Conservation (phyloP, 2,888 invertebrate species). For the Oscheius sp. region DNA sequence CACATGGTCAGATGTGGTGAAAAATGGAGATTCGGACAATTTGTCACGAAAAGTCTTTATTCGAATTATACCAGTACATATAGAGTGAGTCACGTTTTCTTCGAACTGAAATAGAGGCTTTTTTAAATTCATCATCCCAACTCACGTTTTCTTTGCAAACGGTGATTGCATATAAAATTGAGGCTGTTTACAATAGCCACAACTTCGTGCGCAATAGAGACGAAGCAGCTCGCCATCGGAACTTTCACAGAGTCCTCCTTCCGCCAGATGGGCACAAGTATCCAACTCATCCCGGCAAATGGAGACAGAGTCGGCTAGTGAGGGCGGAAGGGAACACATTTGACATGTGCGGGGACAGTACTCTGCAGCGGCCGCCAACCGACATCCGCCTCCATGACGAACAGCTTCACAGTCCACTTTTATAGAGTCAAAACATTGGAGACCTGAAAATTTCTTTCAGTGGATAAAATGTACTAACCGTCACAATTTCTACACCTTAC, state of each 20-base stretch:
- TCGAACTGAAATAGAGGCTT: neutral
- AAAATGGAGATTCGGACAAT: neutral
- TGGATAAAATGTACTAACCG: slow-evolving; percentile 32
- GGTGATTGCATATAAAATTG: slow-evolving; percentile 45
- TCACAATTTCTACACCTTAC: slow-evolving; percentile 60
- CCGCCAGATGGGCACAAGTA: slow-evolving; percentile 53
- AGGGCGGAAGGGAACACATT: slow-evolving; percentile 50
- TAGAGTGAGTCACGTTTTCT: neutral
- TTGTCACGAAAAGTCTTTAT: slow-evolving; percentile 5
- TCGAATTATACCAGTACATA: neutral
- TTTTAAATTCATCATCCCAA: neutral
- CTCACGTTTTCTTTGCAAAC: slow-evolving; percentile 1
- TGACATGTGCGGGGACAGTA: slow-evolving; percentile 59
- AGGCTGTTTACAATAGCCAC: slow-evolving; percentile 57
- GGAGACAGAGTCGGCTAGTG: slow-evolving; percentile 37
- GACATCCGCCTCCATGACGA: slow-evolving; percentile 48
- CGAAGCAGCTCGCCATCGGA: slow-evolving; percentile 51
- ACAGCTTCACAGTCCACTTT: slow-evolving; percentile 60
- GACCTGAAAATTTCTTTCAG: slow-evolving; percentile 32
- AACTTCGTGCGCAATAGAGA: slow-evolving; percentile 58
- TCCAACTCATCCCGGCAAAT: slow-evolving; percentile 58
- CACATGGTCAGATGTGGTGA: neutral
- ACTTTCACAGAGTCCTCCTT: slow-evolving; percentile 56
- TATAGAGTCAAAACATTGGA: slow-evolving; percentile 55
- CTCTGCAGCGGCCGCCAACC: slow-evolving; percentile 51